Evolutionary conservation across 2,113 vertebrate species (phyloP), one percentile per base, ranked within the genome.

Genomic region (Columba livia): DNA sequence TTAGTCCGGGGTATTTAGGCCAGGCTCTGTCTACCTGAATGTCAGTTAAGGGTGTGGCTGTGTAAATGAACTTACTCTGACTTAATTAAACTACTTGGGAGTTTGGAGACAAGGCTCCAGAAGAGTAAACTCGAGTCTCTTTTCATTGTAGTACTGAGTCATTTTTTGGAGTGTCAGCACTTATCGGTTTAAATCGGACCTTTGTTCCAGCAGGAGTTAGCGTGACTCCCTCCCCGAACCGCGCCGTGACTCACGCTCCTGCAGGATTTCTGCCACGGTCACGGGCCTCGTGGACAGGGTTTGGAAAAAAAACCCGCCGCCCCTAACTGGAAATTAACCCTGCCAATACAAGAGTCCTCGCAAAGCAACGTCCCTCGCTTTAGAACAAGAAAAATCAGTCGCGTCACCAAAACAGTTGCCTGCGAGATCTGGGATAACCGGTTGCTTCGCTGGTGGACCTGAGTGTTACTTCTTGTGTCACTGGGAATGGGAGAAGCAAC

Each of bases 41-140:
- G 47, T 53, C 89, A 58, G 93, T 13, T 18, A 44, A 84, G 93
- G 93, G 93, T 60, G 96, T 67, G 93, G 91, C 94, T 48, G 88
- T n/a, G 67, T 28, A 88, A 94, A 91, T 79, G 92, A 95, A 95
- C 18, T 72, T 36, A 4, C 81, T 61, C 38, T 24, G 85, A 11
- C 24, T 94, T 94, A 88, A 89, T 91, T 54, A 80, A 94, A 15
- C 71, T 19, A 0, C 78, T 32, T 1, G 1, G 16, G 50, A 73
- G 89, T 40, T 32, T 9, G 74, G 64, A 89, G 86, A 57, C 51
- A 0, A 61, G 21, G 73, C 73, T 67, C 26, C 42, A 15, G 62
- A 6, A 54, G 81, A 79, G 88, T 44, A n/a, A 71, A 61, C 47
- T 40, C 53, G 0, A 6, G 28, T 84, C 11, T 64, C 50, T 64